A percentile compares a stretch with the other conserved stretches of the same genome.
Evolutionary conservation across 2,113 vertebrate genomes (phyloP).

Genomic region (Osmerus eperlanus): DNA sequence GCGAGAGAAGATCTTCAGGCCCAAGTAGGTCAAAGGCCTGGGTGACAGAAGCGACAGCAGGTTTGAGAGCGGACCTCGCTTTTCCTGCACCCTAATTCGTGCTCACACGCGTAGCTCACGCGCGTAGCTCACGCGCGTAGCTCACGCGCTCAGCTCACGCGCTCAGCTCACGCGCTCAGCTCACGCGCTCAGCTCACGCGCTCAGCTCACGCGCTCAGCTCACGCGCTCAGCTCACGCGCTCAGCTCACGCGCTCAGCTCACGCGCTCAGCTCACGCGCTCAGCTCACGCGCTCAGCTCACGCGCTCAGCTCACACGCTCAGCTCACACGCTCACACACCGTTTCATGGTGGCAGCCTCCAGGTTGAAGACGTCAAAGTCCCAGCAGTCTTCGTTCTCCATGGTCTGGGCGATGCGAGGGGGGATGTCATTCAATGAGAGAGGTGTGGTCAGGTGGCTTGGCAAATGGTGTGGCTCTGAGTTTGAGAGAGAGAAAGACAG

Average conservation of each 20-base stretch:
- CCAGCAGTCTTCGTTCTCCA: conserved; percentile 93
- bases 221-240: no score
- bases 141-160: no score
- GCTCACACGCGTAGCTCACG: conserved; percentile 11
- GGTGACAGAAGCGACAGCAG: background rate
- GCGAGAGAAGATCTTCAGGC: conserved; percentile 90
- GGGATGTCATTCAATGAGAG: conserved; percentile 86
- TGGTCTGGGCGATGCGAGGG: conserved; percentile 83
- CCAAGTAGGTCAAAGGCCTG: conserved; percentile 92
- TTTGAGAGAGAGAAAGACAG: background rate
- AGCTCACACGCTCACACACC: conserved; percentile 65
- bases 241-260: no score
- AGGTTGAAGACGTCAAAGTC: conserved; percentile 94
- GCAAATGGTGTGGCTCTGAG: conserved; percentile 80
- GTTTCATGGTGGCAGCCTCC: conserved; percentile 89
- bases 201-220: no score
- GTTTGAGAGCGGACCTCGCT: no score
- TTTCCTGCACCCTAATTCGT: no score
- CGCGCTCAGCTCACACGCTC: background rate
- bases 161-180: no score
- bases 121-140: background rate
- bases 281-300: conserved; percentile 16
- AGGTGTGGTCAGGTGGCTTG: conserved; percentile 74
- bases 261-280: no score
- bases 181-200: no score